phyloP scores from a whole-genome alignment of 2,888 invertebrate genomes.

The Thymelicus lineola region DNA sequence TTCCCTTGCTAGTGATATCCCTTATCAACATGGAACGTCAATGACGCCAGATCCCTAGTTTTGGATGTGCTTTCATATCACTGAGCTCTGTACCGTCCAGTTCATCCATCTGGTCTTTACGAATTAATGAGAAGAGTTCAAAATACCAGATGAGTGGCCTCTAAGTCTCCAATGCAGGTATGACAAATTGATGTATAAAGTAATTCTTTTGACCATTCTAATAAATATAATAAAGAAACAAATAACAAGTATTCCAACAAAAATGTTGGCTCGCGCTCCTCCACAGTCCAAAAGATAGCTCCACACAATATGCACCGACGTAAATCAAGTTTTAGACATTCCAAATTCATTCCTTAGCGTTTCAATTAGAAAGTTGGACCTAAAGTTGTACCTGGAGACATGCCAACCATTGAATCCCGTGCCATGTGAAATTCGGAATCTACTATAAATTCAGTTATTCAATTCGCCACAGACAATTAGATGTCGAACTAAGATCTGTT shows the following conservation, averaged over 20 bases:
- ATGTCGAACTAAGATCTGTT: conserved; percentile 9
- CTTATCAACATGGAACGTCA: no score
- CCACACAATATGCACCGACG: conserved; percentile 31
- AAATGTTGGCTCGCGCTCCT: background rate
- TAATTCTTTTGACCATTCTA: no score
- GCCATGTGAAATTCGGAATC: conserved; percentile 57
- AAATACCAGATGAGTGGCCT: no score
- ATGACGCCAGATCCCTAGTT: no score
- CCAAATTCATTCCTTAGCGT: conserved; percentile 48
- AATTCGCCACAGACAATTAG: conserved; percentile 45
- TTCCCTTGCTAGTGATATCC: no score
- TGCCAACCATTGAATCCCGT: conserved; percentile 53
- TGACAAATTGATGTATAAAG: no score
- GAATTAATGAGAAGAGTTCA: no score
- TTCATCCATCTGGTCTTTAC: no score
- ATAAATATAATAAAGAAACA: background rate
- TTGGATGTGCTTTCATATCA: no score
- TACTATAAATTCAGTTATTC: conserved; percentile 70
- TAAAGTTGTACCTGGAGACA: conserved; percentile 59
- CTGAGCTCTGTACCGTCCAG: no score
- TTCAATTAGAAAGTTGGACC: conserved; percentile 66
- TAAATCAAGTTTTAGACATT: conserved; percentile 49
- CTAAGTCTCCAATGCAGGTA: no score
- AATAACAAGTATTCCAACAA: background rate
- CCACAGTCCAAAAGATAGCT: background rate